Base-by-base conservation (phyloP, 1,140 invertebrate genomes). In the Panulirus ornatus region DNA sequence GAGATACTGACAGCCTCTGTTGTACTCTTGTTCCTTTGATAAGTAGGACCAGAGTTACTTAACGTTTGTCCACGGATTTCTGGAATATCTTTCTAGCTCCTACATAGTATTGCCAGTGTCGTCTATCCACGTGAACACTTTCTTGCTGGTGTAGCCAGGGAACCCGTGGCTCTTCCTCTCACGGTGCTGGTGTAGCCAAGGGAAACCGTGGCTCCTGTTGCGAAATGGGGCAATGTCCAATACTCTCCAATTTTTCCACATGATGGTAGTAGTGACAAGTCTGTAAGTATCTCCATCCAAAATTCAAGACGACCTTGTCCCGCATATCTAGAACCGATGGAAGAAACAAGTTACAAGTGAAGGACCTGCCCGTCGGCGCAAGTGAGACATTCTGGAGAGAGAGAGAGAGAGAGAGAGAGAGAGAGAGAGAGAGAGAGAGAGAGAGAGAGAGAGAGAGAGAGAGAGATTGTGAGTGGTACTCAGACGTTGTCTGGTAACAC, bases 261-360 rank as follows among this genome's bases (percentile, higher is more conserved):
- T n/a, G n/a, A n/a, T n/a, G 38, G 81, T 34, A 44, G 42, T 3
- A 38, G 81, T 38, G 76, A 83, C n/a, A 38, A 66, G 81, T 63
- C 27, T 14, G 81, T 63, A 54, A 66, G 81, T 63, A 47, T n/a
- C 22, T 54, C 30, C 30, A 38, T 36, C 30, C 19, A 40, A 79
- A 47, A 79, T 30, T n/a, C 22, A n/a, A 19, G n/a, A 44, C 27
- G 27, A 78, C 36, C 40, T n/a, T 42, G 36, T 42, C 9, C 40
- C 8, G 42, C 14, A 78, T n/a, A 47, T 8, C 19, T 16, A 58
- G 54, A 66, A 16, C 19, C 14, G 27, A 34, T 22, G 38, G 36
- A 83, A 63, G 63, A 22, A 38, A 16, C 30, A 27, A 38, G 30
- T 36, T 34, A 63, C 22, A 83, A 22, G 30, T 5, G 40, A 22